phyloP scores from a whole-genome alignment of 2,113 vertebrate species.

The Sander lucioperca region DNA sequence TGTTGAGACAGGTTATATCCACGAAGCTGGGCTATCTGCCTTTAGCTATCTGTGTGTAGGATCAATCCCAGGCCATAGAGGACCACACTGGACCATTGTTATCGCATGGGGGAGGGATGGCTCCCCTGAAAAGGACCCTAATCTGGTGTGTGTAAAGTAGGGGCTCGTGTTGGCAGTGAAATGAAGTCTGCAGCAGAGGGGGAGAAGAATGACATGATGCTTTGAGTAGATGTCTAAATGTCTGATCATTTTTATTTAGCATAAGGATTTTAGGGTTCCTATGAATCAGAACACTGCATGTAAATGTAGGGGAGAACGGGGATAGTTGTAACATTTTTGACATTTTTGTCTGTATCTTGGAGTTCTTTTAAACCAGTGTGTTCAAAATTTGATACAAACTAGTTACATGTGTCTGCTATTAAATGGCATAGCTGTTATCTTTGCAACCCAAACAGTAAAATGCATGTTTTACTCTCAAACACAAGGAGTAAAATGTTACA shows the following conservation, averaged over 20 bases:
- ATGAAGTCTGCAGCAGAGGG: slow-evolving; percentile 35
- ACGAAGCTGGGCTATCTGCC: slow-evolving; percentile 17
- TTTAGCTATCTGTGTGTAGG: slow-evolving; percentile 52
- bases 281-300: no score
- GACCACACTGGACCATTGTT: slow-evolving; percentile 78
- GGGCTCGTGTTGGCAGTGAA: slow-evolving; percentile 23
- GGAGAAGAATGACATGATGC: slow-evolving; percentile 16
- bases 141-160: slow-evolving; percentile 71
- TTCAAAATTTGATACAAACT: no score
- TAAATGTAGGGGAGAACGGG: no score
- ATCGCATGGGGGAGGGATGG: slow-evolving; percentile 56
- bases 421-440: no score
- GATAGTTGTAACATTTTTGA: no score
- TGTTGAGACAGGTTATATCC: slow-evolving; percentile 57
- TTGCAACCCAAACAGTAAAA: no score
- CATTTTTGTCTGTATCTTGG: no score
- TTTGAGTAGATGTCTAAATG: neutral
- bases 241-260: neutral
- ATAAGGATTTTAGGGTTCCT: neutral
- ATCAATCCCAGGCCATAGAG: slow-evolving; percentile 50
- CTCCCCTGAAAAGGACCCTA: slow-evolving; percentile 62
- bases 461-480: no score
- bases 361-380: no score
- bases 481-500: no score
- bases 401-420: no score